Percentiles rank a stretch among this genome's conserved stretches.
These are phyloP conservation scores for Dipodomys spectabilis DNA, from an alignment of 2,113 vertebrate species.

Conservation along the genomic window DNA sequence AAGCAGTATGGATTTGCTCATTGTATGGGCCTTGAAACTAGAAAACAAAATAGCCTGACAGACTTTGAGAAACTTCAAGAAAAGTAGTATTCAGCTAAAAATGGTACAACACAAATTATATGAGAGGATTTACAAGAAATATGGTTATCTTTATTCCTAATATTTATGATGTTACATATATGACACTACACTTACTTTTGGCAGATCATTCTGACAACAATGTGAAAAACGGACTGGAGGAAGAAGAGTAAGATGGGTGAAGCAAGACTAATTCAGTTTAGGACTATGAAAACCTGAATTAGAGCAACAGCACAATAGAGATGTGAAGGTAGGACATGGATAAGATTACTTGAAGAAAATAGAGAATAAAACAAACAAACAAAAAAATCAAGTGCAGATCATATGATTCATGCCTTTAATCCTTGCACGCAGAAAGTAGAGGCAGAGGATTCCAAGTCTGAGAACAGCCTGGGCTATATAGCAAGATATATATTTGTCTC, in stretches of 20 bases:
- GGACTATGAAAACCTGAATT: neutral
- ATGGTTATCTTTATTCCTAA: neutral
- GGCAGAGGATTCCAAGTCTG: too few species aligned
- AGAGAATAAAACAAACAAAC: neutral
- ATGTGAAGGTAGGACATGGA: neutral
- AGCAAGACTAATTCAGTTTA: neutral
- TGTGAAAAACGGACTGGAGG: neutral
- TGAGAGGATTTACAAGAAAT: neutral
- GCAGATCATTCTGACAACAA: neutral
- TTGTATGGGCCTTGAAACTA: neutral
- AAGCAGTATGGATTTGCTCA: neutral
- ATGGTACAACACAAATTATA: neutral
- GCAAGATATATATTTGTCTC: too few species aligned
- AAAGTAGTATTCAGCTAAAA: neutral
- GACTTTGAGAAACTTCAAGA: neutral
- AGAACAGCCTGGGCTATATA: too few species aligned
- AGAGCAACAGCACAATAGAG: neutral
- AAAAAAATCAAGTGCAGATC: neutral
- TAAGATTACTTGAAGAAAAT: neutral
- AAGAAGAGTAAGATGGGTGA: neutral
- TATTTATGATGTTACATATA: too few species aligned
- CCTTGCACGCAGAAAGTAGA: too few species aligned
- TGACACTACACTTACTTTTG: neutral
- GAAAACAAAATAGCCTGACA: neutral
- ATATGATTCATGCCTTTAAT: too few species aligned